These are phyloP conservation scores for Corythucha ciliata DNA, from an alignment of 2,888 invertebrate species.

Conservation along the genomic window DNA sequence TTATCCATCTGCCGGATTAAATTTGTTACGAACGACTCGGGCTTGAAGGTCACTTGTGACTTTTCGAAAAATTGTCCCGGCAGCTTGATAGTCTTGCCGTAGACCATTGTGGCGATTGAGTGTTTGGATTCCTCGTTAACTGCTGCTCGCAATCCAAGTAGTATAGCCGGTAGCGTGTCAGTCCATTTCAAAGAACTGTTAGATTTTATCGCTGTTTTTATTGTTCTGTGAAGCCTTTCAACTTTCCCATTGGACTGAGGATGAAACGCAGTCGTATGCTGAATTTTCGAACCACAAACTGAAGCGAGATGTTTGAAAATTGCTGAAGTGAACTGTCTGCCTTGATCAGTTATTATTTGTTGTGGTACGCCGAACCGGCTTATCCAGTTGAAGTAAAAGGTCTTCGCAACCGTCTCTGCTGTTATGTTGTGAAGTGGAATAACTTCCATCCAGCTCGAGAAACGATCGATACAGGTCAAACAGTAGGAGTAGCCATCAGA, in stretches of 20 bases:
- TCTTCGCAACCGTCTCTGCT: conserved; percentile 39
- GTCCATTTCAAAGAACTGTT: conserved; percentile 9
- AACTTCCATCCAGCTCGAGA: conserved; percentile 41
- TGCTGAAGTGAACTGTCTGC: conserved; percentile 39
- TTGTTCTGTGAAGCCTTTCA: conserved; percentile 12
- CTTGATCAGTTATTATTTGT: conserved; percentile 39
- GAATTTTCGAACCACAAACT: conserved; percentile 31
- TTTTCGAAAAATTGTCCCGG: conserved; percentile 7
- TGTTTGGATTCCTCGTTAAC: conserved; percentile 8
- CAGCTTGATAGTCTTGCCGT: conserved; percentile 3
- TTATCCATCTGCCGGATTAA: no score
- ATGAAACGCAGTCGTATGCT: conserved; percentile 34
- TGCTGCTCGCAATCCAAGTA: conserved; percentile 18
- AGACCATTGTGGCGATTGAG: conserved; percentile 12
- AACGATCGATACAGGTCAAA: conserved; percentile 39
- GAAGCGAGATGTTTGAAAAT: conserved; percentile 17
- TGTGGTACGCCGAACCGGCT: conserved; percentile 41
- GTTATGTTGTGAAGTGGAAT: conserved; percentile 39
- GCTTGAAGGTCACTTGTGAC: no score
- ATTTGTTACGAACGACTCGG: no score
- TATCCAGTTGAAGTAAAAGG: conserved; percentile 41
- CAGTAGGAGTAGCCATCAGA: conserved; percentile 37
- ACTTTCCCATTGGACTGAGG: conserved; percentile 16
- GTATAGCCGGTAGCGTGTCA: conserved; percentile 10
- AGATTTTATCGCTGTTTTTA: conserved; percentile 12